Percentiles rank a stretch among this genome's conserved stretches.
phyloP scores from a whole-genome alignment of 2,888 invertebrate species.

The Drosophila stalkeri region DNA sequence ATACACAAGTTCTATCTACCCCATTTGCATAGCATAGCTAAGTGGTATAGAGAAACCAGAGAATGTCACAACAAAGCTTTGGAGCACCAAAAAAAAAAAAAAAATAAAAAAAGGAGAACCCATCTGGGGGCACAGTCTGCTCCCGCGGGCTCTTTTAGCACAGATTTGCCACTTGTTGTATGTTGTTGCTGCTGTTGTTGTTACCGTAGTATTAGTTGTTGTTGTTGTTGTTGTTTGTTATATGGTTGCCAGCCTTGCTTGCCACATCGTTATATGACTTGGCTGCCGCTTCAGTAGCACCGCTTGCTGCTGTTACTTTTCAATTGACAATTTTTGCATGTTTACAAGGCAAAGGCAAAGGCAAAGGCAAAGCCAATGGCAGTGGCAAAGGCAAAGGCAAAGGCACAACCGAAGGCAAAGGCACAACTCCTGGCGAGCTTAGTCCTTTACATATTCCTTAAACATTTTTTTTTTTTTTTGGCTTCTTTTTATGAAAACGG shows the following conservation, averaged over 20 bases:
- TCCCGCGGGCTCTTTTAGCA: conserved; percentile 55
- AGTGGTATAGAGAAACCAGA: conserved; percentile 28
- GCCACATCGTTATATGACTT: conserved; percentile 58
- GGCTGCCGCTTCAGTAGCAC: conserved; percentile 12
- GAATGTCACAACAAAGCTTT: conserved; percentile 23
- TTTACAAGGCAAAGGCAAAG: conserved; percentile 55
- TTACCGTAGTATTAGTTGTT: neutral
- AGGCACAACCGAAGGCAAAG: conserved; percentile 9
- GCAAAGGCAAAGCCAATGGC: conserved; percentile 3
- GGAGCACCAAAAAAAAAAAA: conserved; percentile 5
- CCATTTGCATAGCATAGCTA: neutral
- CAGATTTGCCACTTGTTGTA: conserved; percentile 54
- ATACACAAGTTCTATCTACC: conserved; percentile 4
- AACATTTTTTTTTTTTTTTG: conserved; percentile 3
- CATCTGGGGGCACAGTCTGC: conserved; percentile 8
- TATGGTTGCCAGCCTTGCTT: conserved; percentile 43
- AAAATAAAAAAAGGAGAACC: neutral
- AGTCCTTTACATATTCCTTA: conserved; percentile 16
- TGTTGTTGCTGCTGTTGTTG: conserved; percentile 17
- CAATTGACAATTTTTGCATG: conserved; percentile 71
- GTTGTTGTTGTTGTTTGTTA: conserved; percentile 30
- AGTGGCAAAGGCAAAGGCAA: conserved; percentile 4
- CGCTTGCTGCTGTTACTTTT: conserved; percentile 40
- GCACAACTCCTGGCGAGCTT: conserved; percentile 27
- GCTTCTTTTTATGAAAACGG: conserved; percentile 49